Base-by-base conservation (phyloP, 2,113 vertebrate species). In the Thalassarche chlororhynchos region DNA sequence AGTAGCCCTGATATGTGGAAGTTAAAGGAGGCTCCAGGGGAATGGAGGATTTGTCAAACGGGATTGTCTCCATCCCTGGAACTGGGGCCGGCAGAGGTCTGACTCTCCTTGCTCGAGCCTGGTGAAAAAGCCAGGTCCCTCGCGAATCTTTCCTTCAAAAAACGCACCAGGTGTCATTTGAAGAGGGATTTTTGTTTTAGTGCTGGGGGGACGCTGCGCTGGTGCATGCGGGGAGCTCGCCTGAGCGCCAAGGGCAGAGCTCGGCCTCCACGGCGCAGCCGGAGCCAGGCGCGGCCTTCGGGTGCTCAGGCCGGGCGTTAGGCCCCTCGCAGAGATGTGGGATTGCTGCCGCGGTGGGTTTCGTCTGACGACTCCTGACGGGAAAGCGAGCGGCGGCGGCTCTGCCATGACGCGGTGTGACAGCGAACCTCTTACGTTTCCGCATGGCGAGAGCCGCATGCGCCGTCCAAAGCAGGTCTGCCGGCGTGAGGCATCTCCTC, bases 281-380 rank as follows among this genome's bases (percentile, higher is more conserved):
- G 10, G 51, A 34, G 78, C 46, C 1, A 0, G 10, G 23, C 1
- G 1, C 3, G 5, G 28, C 68, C 34, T 1, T 28, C 0, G 0
- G 69, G 4, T 20, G 46, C 61, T 66, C 72, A 2, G 1, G 1
- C 5, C 1, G 7, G 82, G n/a, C 2, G 1, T 34, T 24, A 1
- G 2, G 2, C 28, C n/a, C 32, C 55, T 25, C 14, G 2, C 0
- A 3, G 72, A 29, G 40, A 38, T 0, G 1, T 21, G 69, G 36
- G 40, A 8, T 84, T 82, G 49, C 70, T 64, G 60, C 78, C 29
- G 24, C 0, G 0, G 6, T n/a, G 71, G 9, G 5, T 42, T 16
- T 12, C 4, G 0, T 21, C 32, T 36, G 58, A 6, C 61, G 34
- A 18, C 42, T 64, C n/a, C 70, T 57, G 55, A 32, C 0, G 8